Evolutionary conservation across 2,797 vertebrate genomes (phyloP).

Genomic region (Eleutherodactylus coqui): DNA sequence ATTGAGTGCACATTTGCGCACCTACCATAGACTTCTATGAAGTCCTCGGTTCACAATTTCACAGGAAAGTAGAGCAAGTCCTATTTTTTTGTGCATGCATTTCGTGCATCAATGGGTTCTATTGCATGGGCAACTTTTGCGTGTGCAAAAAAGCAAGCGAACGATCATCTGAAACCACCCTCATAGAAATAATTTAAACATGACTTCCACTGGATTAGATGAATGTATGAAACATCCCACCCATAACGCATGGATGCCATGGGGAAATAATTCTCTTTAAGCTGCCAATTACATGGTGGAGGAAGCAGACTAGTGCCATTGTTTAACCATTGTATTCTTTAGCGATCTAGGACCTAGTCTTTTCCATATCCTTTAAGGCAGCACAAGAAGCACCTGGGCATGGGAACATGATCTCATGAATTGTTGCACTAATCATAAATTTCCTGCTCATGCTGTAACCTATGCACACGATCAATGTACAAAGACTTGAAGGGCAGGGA

Average conservation of each 20-base stretch:
- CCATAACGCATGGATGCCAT: background rate
- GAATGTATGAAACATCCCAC: background rate
- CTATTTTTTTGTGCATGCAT: too few relatives aligned
- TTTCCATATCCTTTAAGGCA: slow-evolving; percentile 25
- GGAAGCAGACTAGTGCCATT: slow-evolving; percentile 28
- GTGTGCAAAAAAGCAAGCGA: too few relatives aligned
- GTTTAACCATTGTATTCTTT: slow-evolving; percentile 30
- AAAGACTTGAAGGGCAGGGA: slow-evolving; percentile 53
- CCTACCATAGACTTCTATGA: too few relatives aligned
- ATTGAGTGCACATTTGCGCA: too few relatives aligned
- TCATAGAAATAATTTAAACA: background rate
- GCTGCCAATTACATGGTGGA: background rate
- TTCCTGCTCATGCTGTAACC: slow-evolving; percentile 43
- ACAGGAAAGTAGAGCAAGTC: too few relatives aligned
- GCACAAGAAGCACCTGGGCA: slow-evolving; percentile 42
- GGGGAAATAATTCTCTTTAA: background rate
- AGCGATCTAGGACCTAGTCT: slow-evolving; percentile 18
- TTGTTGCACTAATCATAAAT: slow-evolving; percentile 45
- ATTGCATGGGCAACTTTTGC: too few relatives aligned
- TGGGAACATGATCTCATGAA: slow-evolving; percentile 46
- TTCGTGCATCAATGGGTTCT: too few relatives aligned
- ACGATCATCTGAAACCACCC: too few relatives aligned
- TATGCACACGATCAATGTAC: slow-evolving; percentile 23
- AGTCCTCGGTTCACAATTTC: too few relatives aligned
- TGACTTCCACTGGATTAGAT: background rate